phyloP scores from a whole-genome alignment of 1,140 invertebrate species.

The Zelostemma sp. region DNA sequence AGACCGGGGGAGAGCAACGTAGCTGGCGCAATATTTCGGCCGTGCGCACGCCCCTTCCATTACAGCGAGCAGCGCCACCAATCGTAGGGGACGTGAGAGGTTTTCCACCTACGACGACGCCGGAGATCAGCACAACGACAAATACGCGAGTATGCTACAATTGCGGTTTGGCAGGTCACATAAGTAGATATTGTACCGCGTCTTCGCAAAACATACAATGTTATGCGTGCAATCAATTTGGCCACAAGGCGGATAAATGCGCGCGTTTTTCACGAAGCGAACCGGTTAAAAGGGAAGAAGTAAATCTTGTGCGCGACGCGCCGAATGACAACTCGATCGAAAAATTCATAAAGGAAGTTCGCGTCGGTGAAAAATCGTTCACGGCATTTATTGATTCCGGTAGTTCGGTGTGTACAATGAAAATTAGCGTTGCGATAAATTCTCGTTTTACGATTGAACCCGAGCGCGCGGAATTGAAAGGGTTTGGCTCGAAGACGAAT shows the following conservation, averaged over 20 bases:
- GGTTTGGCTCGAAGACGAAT: not conserved
- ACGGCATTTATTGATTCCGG: not conserved
- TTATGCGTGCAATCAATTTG: not conserved
- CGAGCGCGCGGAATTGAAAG: not conserved
- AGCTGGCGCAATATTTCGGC: no score
- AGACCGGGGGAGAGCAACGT: not conserved
- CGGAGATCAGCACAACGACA: not conserved
- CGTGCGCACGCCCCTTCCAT: no score
- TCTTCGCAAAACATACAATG: not conserved
- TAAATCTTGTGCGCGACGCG: not conserved
- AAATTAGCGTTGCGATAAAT: slow-evolving; percentile 2
- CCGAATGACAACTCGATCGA: not conserved
- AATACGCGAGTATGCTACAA: not conserved
- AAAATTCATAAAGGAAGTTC: slow-evolving; percentile 2
- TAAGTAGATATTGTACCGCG: not conserved
- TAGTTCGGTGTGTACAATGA: slow-evolving; percentile 5
- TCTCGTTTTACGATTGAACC: no score
- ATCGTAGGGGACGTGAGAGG: not conserved
- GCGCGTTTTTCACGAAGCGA: no score
- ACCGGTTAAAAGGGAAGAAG: not conserved
- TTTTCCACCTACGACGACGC: not conserved
- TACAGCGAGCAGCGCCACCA: no score
- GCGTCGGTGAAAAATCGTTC: not conserved
- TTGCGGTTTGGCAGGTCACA: not conserved
- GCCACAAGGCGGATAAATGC: not conserved